Percentiles rank a stretch among this genome's conserved stretches.
Evolutionary conservation across 2,797 vertebrate species (phyloP).

Genomic region (Tragopan temminckii): DNA sequence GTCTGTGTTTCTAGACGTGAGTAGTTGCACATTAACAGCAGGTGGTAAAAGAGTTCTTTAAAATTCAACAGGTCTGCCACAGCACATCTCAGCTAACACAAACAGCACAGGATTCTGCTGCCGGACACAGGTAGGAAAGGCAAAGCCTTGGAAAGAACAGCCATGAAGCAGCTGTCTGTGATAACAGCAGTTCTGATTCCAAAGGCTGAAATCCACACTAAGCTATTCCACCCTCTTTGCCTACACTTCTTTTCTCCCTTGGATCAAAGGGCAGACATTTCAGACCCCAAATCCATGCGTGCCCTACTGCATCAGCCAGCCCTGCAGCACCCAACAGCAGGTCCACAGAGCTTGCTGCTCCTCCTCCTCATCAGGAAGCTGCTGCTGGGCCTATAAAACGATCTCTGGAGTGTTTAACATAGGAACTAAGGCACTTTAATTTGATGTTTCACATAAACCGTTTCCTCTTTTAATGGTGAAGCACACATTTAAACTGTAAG

Average conservation of each 20-base stretch:
- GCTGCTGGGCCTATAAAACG: neutral
- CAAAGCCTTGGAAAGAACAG: neutral
- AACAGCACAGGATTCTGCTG: neutral
- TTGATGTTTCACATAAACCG: neutral
- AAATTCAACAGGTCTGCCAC: neutral
- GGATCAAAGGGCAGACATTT: constrained; percentile 2
- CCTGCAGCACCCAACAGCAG: neutral
- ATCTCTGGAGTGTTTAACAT: rapidly evolving
- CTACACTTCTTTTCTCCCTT: neutral
- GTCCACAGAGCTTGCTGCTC: neutral
- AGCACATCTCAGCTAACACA: neutral
- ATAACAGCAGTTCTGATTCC: neutral
- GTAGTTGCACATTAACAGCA: rapidly evolving
- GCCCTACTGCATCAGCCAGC: neutral
- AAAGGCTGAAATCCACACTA: neutral
- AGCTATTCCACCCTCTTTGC: neutral
- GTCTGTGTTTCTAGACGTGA: neutral
- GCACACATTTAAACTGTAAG: neutral
- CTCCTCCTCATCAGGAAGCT: neutral
- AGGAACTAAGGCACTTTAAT: neutral
- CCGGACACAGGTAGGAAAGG: neutral
- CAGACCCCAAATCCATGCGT: neutral
- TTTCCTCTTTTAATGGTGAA: neutral
- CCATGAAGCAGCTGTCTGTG: neutral
- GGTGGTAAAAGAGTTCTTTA: neutral